Evolutionary conservation across 2,113 vertebrate species (phyloP), one percentile per base, ranked within the genome.

Genomic region (Oreochromis spilurus): DNA sequence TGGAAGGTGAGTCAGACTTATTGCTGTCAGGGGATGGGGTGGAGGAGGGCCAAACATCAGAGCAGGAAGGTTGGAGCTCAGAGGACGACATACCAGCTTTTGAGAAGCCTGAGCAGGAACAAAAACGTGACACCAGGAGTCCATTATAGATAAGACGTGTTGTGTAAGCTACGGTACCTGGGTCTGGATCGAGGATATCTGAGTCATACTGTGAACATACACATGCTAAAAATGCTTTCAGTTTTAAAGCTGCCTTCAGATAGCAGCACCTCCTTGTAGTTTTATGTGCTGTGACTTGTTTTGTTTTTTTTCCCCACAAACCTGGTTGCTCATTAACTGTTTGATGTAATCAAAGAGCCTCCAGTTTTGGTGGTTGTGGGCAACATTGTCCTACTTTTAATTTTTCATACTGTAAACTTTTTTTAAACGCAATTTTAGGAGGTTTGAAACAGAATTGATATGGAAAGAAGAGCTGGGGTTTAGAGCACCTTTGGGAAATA

Each of bases 241-340:
- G n/a, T 24, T 67, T 21, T 67, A 67, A 67, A 21, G 2, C 21
- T 40, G 62, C 62, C 0, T 43, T 70, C 65, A 70, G 65, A 43
- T 24, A 70, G 12, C 12, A 70, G 38, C 65, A 9, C 7, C 38
- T 43, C 21, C 12, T 40, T 70, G n/a, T 70, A 65, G 65, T 43
- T 70, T 43, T 43, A 14, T 2, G 62, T 16, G 36, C 38, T 24
- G 12, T 43, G 38, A 2, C 38, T 43, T 16, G 17, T 58, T 58
- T 24, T 24, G 24, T 24, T 62, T 21, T 19, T 36, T 0, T 0
- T 0, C 5, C 26, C 1, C 0, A 0, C 13, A 70, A 70, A 43
- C n/a, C 1, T 67, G 4, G 12, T 67, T 67, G 11, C 62, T 40
- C 24, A 40, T 40, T 67, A 40, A 67, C 34, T 14, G 19, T 67